Evolutionary conservation across 2,888 invertebrate genomes (phyloP).

Genomic region (Ennomos quercinarius): DNA sequence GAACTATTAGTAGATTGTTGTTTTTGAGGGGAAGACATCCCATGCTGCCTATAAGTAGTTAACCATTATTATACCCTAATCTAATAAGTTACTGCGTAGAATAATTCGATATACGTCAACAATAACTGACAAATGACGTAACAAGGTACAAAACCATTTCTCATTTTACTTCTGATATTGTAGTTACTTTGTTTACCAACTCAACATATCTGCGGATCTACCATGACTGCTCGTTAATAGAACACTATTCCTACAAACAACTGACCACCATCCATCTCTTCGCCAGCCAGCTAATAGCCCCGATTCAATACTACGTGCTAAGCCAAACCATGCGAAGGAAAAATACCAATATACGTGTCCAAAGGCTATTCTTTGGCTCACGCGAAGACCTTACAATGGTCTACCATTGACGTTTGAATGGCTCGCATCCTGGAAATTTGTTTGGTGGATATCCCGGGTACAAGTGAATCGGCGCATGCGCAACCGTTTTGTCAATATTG

Average conservation of each 20-base stretch:
- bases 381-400: conserved; percentile 69
- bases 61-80: too few species aligned
- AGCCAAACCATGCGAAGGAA: conserved; percentile 41
- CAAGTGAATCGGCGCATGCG: conserved; percentile 59
- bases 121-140: too few species aligned
- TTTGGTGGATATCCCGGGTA: conserved; percentile 58
- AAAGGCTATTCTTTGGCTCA: conserved; percentile 42
- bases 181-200: too few species aligned
- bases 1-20: too few species aligned
- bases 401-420: conserved; percentile 76
- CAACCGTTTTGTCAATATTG: conserved; percentile 82
- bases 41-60: too few species aligned
- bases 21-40: too few species aligned
- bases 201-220: too few species aligned
- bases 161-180: too few species aligned
- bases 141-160: too few species aligned
- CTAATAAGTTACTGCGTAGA: too few species aligned
- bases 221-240: conserved; percentile 7
- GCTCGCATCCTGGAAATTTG: conserved; percentile 78
- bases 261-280: conserved; percentile 27
- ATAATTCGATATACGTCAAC: too few species aligned
- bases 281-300: conserved; percentile 23
- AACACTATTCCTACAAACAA: conserved; percentile 19
- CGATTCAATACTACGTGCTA: conserved; percentile 29
- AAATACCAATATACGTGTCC: conserved; percentile 59